Evolutionary conservation across 2,888 invertebrate genomes (phyloP), one percentile per base, ranked within the genome.

Genomic region (Hyppa rectilinea): DNA sequence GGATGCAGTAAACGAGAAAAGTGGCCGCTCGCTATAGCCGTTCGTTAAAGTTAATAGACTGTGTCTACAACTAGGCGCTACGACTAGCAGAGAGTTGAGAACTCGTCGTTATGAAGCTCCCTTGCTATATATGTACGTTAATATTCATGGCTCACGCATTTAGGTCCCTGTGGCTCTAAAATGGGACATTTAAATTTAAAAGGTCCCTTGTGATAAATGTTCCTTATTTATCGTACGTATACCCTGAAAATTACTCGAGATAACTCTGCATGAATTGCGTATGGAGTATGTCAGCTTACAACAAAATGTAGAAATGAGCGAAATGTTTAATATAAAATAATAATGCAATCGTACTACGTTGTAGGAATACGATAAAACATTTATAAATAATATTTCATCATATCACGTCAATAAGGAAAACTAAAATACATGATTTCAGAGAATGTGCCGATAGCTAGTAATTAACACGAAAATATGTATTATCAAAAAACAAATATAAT

Each of bases 1-100:
- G 91, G 92, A 92, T 86, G 91, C 75, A 83, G 86, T 87, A 85
- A 89, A 90, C 87, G 85, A 89, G 88, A 87, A 87, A 91, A 91
- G 88, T 89, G 88, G 88, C 76, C 87, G 70, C 80, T 82, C 80
- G 77, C 80, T 84, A 79, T 76, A 69, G 77, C 43, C 83, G 82
- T 82, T 85, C 81, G 82, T 88, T 88, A 85, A 79, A 87, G 73
- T 86, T 86, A 87, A 88, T 89, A 85, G 85, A 86, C 75, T 77
- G 72, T 38, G 38, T 67, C 60, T 72, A 77, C 61, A 59, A 75
- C 82, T 71, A 75, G 55, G 55, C 60, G 40, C 40, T 58, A 50
- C 65, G 36, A 49, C 70, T 69, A 34, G 68, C 52, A 26, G 53
- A 59, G 60, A 71, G 63, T 67, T 49, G 50, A 56, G 53, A 29